phyloP scores from a whole-genome alignment of 1,140 invertebrate genomes.

The Dendrolimus kikuchii region DNA sequence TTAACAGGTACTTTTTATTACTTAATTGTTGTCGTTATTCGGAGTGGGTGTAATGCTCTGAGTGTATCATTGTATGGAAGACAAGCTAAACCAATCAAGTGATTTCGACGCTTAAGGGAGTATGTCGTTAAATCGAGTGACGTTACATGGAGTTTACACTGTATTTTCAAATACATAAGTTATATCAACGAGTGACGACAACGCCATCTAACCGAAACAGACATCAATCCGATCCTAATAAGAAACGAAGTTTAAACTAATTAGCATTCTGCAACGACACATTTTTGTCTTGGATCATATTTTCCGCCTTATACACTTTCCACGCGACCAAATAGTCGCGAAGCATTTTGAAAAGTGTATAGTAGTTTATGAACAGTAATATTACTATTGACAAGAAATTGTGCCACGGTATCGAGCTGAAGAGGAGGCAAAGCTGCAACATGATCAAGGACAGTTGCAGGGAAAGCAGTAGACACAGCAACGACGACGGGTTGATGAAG shows the following conservation, averaged over 20 bases:
- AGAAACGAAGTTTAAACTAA: background rate
- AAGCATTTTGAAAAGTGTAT: constrained; percentile 90
- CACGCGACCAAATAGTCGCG: constrained; percentile 90
- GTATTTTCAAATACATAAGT: no score
- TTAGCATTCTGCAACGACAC: constrained; percentile 12
- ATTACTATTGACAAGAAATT: constrained; percentile 89
- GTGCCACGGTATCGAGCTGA: constrained; percentile 90
- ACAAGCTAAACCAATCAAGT: no score
- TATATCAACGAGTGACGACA: no score
- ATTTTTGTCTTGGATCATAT: constrained; percentile 77
- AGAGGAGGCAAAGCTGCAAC: constrained; percentile 84
- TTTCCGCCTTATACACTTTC: constrained; percentile 85
- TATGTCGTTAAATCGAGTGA: no score
- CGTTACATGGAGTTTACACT: no score
- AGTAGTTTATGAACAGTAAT: constrained; percentile 91
- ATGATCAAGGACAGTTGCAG: constrained; percentile 83
- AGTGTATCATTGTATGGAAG: no score
- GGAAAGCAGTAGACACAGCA: constrained; percentile 82
- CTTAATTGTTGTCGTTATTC: no score
- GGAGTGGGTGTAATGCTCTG: no score
- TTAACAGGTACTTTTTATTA: no score
- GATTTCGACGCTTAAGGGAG: no score
- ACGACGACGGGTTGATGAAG: constrained; percentile 88
- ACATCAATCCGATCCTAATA: no score
- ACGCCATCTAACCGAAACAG: no score